phyloP scores from a whole-genome alignment of 2,888 invertebrate genomes.

The Hipparchia sbordonii region DNA sequence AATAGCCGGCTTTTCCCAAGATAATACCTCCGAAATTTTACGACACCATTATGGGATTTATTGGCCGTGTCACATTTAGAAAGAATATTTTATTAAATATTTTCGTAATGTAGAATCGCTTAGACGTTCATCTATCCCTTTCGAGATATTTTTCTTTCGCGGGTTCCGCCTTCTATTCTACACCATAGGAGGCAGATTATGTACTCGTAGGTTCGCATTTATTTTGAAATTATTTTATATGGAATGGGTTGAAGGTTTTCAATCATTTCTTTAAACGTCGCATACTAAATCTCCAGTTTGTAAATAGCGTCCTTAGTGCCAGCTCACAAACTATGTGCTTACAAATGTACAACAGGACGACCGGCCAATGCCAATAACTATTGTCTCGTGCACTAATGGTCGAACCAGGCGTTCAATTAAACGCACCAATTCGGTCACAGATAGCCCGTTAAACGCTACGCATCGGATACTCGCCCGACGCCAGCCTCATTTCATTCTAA shows the following conservation, averaged over 20 bases:
- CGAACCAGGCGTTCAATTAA: constrained; percentile 76
- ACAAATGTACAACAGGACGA: constrained; percentile 46
- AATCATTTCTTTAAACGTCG: background rate
- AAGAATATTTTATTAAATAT: constrained; percentile 69
- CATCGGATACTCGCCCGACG: constrained; percentile 50
- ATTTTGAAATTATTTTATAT: background rate
- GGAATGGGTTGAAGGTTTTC: background rate
- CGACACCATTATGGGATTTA: constrained; percentile 81
- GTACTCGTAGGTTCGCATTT: background rate
- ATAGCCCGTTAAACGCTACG: constrained; percentile 60
- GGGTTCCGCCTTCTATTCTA: constrained; percentile 20
- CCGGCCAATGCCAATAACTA: constrained; percentile 65
- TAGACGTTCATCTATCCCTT: constrained; percentile 17
- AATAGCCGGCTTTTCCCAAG: constrained; percentile 81
- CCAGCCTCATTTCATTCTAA: constrained; percentile 49
- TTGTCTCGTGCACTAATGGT: constrained; percentile 70
- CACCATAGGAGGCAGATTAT: background rate
- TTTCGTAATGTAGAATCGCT: constrained; percentile 54
- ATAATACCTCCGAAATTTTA: constrained; percentile 81
- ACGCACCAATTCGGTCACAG: constrained; percentile 67
- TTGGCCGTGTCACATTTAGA: constrained; percentile 76
- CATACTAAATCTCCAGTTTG: background rate
- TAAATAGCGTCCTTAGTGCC: constrained; percentile 19
- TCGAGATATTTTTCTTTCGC: constrained; percentile 35
- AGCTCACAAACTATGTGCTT: constrained; percentile 33